These are phyloP conservation scores for Fopius arisanus DNA, from an alignment of 1,140 invertebrate species.

Conservation along the genomic window DNA sequence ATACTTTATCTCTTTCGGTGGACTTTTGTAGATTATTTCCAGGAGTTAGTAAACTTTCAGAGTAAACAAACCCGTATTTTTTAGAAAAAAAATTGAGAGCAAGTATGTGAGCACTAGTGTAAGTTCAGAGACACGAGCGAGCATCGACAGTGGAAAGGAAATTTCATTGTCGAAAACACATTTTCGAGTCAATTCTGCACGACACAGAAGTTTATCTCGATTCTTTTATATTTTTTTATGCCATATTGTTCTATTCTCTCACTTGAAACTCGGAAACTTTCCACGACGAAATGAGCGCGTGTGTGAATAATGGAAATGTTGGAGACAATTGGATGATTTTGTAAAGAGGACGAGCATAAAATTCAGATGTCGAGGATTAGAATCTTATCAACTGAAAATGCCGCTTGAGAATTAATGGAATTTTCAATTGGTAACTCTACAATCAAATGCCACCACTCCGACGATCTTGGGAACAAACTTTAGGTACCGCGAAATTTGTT, in stretches of 20 bases:
- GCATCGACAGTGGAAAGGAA: constrained; percentile 2
- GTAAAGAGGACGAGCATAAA: not conserved
- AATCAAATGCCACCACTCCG: too few species aligned
- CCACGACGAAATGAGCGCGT: constrained; percentile 4
- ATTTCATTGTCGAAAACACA: constrained; percentile 27
- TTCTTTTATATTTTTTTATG: constrained; percentile 15
- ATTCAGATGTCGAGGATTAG: not conserved
- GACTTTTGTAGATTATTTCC: too few species aligned
- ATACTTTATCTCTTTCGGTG: too few species aligned
- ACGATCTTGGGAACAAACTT: not conserved
- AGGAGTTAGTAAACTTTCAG: not conserved
- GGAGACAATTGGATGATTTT: too few species aligned
- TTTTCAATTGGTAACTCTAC: too few species aligned
- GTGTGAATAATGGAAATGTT: not conserved
- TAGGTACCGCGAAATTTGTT: not conserved
- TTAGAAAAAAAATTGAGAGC: not conserved
- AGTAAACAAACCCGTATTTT: not conserved
- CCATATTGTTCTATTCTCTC: not conserved
- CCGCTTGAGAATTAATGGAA: too few species aligned
- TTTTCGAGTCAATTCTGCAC: constrained; percentile 20
- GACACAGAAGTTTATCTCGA: constrained; percentile 21
- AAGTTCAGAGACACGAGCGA: not conserved
- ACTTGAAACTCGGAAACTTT: not conserved
- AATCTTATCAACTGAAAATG: not conserved
- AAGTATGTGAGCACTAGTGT: not conserved